A percentile compares a stretch with the other conserved stretches of the same genome.
These are phyloP conservation scores for Ctenosaura bakeri DNA, from an alignment of 2,797 vertebrate species.

Conservation along the genomic window DNA sequence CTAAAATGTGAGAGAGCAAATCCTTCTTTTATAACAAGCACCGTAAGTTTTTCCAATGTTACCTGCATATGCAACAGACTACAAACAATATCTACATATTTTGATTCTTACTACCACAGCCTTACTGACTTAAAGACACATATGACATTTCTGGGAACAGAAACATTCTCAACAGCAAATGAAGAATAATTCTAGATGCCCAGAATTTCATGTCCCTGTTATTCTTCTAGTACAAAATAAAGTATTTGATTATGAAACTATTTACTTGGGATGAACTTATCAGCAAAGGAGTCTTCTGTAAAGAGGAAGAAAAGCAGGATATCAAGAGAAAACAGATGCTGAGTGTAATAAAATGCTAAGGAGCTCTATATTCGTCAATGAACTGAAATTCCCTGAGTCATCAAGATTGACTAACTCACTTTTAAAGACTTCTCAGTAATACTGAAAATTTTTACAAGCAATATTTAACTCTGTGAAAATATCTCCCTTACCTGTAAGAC, in stretches of 20 bases:
- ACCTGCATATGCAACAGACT: neutral
- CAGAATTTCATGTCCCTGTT: neutral
- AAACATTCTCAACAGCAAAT: neutral
- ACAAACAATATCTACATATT: neutral
- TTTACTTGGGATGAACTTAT: neutral
- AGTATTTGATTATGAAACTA: neutral
- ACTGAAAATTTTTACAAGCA: neutral
- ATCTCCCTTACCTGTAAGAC: neutral
- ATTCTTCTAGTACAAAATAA: neutral
- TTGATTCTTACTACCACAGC: neutral
- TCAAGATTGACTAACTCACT: neutral
- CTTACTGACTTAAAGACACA: neutral
- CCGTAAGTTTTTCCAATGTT: neutral
- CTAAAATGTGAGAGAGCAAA: neutral
- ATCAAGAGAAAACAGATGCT: slow-evolving; percentile 21
- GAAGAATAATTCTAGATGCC: neutral
- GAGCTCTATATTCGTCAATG: neutral
- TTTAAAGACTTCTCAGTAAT: neutral
- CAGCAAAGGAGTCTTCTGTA: slow-evolving; percentile 11
- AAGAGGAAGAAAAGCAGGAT: neutral
- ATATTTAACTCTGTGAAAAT: neutral
- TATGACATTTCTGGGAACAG: neutral
- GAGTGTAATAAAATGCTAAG: neutral
- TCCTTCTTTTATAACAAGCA: neutral
- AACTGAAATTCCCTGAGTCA: neutral